Conservation (phyloP, 2,113 vertebrate genomes). For the Piprites chloris region DNA sequence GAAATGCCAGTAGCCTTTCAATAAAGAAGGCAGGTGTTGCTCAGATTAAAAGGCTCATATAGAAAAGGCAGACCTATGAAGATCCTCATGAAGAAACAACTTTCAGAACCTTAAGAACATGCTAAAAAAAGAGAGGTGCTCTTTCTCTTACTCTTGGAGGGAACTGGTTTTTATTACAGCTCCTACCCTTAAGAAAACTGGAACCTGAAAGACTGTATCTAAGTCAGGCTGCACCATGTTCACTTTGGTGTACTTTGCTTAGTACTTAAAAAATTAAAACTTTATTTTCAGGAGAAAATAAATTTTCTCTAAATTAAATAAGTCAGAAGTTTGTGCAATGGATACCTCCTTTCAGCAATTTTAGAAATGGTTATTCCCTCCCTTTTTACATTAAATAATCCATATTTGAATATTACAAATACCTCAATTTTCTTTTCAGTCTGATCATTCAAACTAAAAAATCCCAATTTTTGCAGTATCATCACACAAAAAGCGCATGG, state of each 20-base stretch:
- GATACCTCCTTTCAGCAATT: neutral
- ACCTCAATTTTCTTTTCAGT: neutral
- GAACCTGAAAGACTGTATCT: neutral
- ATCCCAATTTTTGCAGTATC: neutral
- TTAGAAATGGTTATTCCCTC: neutral
- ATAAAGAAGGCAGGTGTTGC: neutral
- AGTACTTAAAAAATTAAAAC: neutral
- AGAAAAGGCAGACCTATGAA: neutral
- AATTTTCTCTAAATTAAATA: neutral
- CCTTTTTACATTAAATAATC: neutral
- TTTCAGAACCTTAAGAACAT: neutral
- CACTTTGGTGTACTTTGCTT: neutral
- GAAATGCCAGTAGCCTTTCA: neutral
- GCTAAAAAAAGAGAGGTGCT: neutral
- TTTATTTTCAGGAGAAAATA: neutral
- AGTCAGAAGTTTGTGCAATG: neutral
- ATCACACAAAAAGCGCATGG: neutral
- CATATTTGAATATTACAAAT: neutral
- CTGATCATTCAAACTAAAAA: neutral
- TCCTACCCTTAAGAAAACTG: neutral
- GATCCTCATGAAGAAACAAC: neutral
- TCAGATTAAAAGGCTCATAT: neutral
- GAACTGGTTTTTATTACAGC: neutral
- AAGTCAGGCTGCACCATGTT: neutral
- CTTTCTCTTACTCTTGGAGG: neutral